Evolutionary conservation across 1,140 invertebrate species (phyloP).

Genomic region (Cotesia chilonis): DNA sequence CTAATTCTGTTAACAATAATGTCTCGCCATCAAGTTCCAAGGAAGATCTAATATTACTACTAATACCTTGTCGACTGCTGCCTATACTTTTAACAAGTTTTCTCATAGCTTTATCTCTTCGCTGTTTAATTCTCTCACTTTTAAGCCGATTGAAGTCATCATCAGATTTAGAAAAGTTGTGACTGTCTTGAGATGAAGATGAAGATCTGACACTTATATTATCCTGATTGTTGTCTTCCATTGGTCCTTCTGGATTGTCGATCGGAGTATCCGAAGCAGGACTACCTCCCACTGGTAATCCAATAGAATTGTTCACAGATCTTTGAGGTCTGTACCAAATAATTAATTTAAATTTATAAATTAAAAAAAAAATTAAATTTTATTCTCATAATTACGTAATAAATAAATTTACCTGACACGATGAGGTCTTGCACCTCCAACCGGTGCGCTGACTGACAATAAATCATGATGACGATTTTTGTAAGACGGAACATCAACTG

Average conservation of each 20-base stretch:
- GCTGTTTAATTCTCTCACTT: slow-evolving; percentile 62
- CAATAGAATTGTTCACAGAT: too few relatives aligned
- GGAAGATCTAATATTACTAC: slow-evolving; percentile 26
- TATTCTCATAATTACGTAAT: too few relatives aligned
- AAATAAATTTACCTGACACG: too few relatives aligned
- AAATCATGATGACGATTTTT: slow-evolving; percentile 66
- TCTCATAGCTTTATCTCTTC: slow-evolving; percentile 60
- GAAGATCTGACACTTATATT: slow-evolving; percentile 45
- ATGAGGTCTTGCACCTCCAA: neutral
- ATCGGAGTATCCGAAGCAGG: too few relatives aligned
- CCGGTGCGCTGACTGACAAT: slow-evolving; percentile 61
- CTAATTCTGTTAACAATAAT: slow-evolving; percentile 49
- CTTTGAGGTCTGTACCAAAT: too few relatives aligned
- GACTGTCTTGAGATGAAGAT: slow-evolving; percentile 12
- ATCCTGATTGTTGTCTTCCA: slow-evolving; percentile 25
- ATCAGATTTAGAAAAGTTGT: slow-evolving; percentile 38
- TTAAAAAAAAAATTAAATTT: too few relatives aligned
- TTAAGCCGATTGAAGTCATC: slow-evolving; percentile 69
- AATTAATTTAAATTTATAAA: too few relatives aligned
- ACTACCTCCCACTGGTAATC: too few relatives aligned
- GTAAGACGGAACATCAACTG: slow-evolving; percentile 57
- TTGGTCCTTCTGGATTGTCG: slow-evolving; percentile 17
- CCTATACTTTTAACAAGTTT: slow-evolving; percentile 65
- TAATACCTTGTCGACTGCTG: slow-evolving; percentile 39
- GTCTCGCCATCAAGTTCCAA: slow-evolving; percentile 48